A percentile compares a stretch with the other conserved stretches of the same genome.
Evolutionary conservation across 2,888 invertebrate species (phyloP).

Genomic region (Plagodis pulveraria): DNA sequence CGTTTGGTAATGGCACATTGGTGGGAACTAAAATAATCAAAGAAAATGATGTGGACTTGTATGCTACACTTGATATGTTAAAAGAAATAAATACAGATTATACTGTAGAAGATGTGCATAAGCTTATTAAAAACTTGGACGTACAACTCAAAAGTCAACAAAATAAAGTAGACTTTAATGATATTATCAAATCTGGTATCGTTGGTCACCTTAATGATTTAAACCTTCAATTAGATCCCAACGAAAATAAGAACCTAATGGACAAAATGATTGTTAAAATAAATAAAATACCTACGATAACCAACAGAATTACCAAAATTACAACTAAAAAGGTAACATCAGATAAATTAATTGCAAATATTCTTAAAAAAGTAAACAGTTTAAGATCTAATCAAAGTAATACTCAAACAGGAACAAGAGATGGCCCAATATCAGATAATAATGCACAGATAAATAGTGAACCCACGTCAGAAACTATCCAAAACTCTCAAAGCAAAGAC

Average conservation of each 20-base stretch:
- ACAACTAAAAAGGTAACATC: slow-evolving; percentile 2
- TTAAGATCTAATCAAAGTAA: slow-evolving; percentile 11
- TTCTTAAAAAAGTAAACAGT: slow-evolving; percentile 2
- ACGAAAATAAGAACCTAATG: background rate
- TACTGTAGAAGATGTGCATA: slow-evolving; percentile 20
- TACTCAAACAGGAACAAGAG: background rate
- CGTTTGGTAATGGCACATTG: slow-evolving; percentile 53
- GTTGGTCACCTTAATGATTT: background rate
- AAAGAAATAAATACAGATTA: slow-evolving; percentile 29
- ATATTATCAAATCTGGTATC: background rate
- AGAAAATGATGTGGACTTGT: slow-evolving; percentile 28
- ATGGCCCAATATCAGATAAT: background rate
- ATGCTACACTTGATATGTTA: slow-evolving; percentile 14
- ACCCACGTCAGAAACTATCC: background rate
- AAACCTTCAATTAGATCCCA: background rate
- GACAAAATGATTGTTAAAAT: slow-evolving; percentile 1
- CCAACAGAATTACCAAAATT: slow-evolving; percentile 7
- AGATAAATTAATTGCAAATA: slow-evolving; percentile 4
- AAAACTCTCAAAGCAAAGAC: background rate
- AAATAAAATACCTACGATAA: background rate
- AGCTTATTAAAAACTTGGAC: slow-evolving; percentile 19
- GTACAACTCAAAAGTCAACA: slow-evolving; percentile 1
- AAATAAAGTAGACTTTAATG: background rate
- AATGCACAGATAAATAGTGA: background rate
- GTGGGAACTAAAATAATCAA: slow-evolving; percentile 57